phyloP scores from a whole-genome alignment of 2,888 invertebrate species.

The Melinaea menophilus region DNA sequence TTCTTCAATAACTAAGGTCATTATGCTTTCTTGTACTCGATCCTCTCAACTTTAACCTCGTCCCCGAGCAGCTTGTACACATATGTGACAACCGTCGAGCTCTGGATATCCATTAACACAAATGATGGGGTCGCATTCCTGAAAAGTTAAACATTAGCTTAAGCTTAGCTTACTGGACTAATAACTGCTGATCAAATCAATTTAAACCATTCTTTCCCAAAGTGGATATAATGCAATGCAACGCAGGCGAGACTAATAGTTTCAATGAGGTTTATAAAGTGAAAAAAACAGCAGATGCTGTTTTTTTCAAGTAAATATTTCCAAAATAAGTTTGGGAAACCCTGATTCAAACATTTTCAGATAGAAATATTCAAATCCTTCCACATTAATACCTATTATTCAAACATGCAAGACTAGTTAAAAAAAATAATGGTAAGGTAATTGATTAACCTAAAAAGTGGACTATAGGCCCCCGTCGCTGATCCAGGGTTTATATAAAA shows the following conservation, averaged over 20 bases:
- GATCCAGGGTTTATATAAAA: slow-evolving; percentile 99
- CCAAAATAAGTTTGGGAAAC: no score
- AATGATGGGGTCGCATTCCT: slow-evolving; percentile 96
- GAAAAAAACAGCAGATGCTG: no score
- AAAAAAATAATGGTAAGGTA: background rate
- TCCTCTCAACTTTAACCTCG: slow-evolving; percentile 99
- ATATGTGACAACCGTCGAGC: slow-evolving; percentile 97
- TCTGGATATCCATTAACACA: slow-evolving; percentile 99
- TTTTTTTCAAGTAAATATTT: no score
- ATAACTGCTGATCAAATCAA: no score
- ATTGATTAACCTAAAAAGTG: slow-evolving; percentile 87
- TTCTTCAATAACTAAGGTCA: slow-evolving; percentile 10
- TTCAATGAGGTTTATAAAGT: no score
- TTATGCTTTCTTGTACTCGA: slow-evolving; percentile 96
- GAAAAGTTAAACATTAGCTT: slow-evolving; percentile 38
- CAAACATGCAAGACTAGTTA: background rate
- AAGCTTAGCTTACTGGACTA: no score
- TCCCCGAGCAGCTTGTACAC: slow-evolving; percentile 98
- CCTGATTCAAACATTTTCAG: no score
- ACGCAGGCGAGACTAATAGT: no score
- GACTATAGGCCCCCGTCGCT: slow-evolving; percentile 98
- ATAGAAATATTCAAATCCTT: no score
- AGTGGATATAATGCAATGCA: no score
- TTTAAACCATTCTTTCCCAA: no score
- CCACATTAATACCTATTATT: no score